Conservation (phyloP, 2,113 vertebrate species). For the Campylomormyrus numenius region DNA sequence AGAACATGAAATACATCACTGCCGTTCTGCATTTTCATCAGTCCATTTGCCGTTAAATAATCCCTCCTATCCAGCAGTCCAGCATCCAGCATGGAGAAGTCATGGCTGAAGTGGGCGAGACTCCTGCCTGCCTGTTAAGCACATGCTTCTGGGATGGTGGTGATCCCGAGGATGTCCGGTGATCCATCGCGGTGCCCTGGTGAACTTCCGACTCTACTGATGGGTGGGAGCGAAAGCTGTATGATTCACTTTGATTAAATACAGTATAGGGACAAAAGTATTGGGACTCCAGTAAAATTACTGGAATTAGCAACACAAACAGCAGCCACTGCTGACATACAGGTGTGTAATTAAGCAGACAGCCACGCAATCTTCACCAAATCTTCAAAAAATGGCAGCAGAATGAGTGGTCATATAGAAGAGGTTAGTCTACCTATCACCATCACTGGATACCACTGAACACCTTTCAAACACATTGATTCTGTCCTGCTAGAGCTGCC, state of each 20-base stretch:
- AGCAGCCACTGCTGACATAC: not conserved
- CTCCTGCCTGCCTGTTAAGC: not conserved
- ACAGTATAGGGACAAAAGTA: not conserved
- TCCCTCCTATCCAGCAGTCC: not conserved
- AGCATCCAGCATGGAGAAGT: not conserved
- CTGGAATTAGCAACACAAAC: not conserved
- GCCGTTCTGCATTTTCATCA: conserved; percentile 22
- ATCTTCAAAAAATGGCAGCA: not conserved
- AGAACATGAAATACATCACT: conserved; percentile 29
- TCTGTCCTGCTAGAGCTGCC: not conserved
- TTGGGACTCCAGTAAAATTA: not conserved
- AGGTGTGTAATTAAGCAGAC: not conserved
- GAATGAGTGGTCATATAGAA: not conserved
- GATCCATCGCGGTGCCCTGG: not conserved
- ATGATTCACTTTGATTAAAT: not conserved
- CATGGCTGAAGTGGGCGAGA: not conserved
- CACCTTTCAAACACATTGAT: not conserved
- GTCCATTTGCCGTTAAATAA: conserved; percentile 17
- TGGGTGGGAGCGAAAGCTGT: not conserved
- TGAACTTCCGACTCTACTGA: not conserved
- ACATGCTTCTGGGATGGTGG: not conserved
- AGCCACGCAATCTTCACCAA: not conserved
- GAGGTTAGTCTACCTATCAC: not conserved
- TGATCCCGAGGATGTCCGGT: not conserved
- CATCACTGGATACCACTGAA: not conserved